Percentiles rank a stretch among this genome's conserved stretches.
phyloP scores from a whole-genome alignment of 1,140 invertebrate species.

The Calephelis virginiensis region DNA sequence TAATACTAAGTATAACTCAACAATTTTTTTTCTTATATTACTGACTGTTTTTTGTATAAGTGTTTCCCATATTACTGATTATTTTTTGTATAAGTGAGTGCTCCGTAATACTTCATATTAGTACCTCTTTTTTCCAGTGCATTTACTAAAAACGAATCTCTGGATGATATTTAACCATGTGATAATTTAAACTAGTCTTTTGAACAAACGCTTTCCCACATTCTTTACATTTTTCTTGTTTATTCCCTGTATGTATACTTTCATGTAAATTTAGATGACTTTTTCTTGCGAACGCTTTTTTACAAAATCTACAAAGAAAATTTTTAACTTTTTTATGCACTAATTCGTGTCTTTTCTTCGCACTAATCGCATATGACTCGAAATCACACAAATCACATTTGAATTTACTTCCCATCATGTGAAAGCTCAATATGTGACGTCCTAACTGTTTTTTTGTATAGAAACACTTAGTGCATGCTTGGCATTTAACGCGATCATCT shows the following conservation, averaged over 20 bases:
- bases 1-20: too few species aligned
- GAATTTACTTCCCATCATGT: slow-evolving; percentile 58
- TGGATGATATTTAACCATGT: slow-evolving; percentile 65
- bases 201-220: slow-evolving; percentile 88
- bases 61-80: too few species aligned
- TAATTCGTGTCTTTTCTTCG: slow-evolving; percentile 60
- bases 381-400: slow-evolving; percentile 62
- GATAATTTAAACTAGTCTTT: slow-evolving; percentile 76
- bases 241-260: slow-evolving; percentile 87
- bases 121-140: too few species aligned
- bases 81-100: too few species aligned
- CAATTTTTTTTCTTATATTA: too few species aligned
- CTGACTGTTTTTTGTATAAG: too few species aligned
- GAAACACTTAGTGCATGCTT: slow-evolving; percentile 56
- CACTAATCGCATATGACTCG: slow-evolving; percentile 54
- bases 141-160: slow-evolving; percentile 32
- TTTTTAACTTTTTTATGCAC: slow-evolving; percentile 64
- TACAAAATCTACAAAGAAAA: slow-evolving; percentile 59
- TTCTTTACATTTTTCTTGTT: slow-evolving; percentile 86
- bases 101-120: too few species aligned
- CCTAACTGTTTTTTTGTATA: slow-evolving; percentile 49
- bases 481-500: slow-evolving; percentile 58
- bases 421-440: slow-evolving; percentile 58
- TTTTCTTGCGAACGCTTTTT: slow-evolving; percentile 66
- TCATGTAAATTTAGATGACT: slow-evolving; percentile 82